phyloP scores from a whole-genome alignment of 2,797 vertebrate genomes.

The Pseudotriccus pelzelni region DNA sequence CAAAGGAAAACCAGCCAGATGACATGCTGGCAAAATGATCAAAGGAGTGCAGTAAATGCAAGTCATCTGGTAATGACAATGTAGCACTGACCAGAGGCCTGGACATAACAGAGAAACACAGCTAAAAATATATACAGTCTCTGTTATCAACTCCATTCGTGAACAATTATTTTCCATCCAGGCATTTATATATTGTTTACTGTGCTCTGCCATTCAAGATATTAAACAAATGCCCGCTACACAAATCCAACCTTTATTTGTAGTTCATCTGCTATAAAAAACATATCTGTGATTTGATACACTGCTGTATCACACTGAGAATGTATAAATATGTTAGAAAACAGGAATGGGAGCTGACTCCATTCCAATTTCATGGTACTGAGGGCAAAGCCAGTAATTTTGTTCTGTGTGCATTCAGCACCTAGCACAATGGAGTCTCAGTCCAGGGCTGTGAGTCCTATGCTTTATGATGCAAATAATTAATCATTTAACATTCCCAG shows the following conservation, averaged over 20 bases:
- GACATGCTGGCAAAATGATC: not conserved
- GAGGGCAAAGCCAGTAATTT: not conserved
- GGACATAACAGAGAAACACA: not conserved
- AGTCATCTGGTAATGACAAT: not conserved
- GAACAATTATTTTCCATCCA: not conserved
- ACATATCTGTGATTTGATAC: not conserved
- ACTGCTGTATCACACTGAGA: not conserved
- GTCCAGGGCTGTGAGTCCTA: not conserved
- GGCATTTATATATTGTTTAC: not conserved
- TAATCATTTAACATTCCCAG: conserved; percentile 43
- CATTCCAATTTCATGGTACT: accelerated
- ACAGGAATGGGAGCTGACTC: not conserved
- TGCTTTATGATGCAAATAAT: not conserved
- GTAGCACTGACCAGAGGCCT: conserved; percentile 7
- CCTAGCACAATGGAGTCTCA: conserved; percentile 42
- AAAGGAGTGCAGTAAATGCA: not conserved
- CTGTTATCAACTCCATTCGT: not conserved
- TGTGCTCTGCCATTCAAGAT: not conserved
- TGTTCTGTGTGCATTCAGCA: conserved; percentile 33
- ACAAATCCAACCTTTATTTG: not conserved
- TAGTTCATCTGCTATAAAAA: not conserved
- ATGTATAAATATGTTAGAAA: not conserved
- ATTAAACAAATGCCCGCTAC: not conserved
- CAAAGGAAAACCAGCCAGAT: conserved; percentile 6
- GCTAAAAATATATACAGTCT: not conserved